phyloP scores from a whole-genome alignment of 2,888 invertebrate genomes.

The Calameuta idolon region DNA sequence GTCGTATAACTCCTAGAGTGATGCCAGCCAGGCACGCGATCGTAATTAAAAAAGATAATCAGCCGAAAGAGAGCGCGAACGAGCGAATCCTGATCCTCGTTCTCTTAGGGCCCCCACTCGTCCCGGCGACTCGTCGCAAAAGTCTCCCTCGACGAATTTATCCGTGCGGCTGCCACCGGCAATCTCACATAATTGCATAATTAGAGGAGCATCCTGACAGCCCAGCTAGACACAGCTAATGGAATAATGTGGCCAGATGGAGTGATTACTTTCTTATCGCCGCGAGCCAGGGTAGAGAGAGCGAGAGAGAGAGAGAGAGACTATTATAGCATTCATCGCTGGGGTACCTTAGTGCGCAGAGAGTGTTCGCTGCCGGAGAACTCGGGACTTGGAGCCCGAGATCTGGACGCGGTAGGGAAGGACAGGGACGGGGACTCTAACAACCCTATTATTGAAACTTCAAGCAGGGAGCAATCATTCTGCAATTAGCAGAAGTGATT shows the following conservation, averaged over 20 bases:
- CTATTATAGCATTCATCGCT: constrained; percentile 51
- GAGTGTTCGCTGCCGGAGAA: background rate
- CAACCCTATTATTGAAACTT: constrained; percentile 63
- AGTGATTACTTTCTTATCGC: constrained; percentile 57
- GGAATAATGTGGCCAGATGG: constrained; percentile 50
- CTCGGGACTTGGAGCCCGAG: background rate
- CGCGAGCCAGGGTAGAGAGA: constrained; percentile 34
- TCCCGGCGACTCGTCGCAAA: too few relatives aligned
- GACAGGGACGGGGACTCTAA: constrained; percentile 35
- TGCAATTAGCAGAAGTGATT: constrained; percentile 63
- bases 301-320: constrained; percentile 24
- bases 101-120: background rate
- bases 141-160: background rate
- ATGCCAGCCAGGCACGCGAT: constrained; percentile 39
- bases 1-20: constrained; percentile 14
- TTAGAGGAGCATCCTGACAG: constrained; percentile 8
- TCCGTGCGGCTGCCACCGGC: constrained; percentile 2
- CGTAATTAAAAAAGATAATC: constrained; percentile 47
- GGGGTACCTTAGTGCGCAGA: constrained; percentile 24
- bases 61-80: background rate
- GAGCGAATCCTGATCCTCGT: constrained; percentile 27
- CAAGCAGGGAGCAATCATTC: constrained; percentile 59
- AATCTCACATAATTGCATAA: constrained; percentile 5
- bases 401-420: constrained; percentile 16
- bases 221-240: constrained; percentile 33